Base-by-base conservation (phyloP, 2,113 vertebrate genomes). In the Scytalopus superciliaris region DNA sequence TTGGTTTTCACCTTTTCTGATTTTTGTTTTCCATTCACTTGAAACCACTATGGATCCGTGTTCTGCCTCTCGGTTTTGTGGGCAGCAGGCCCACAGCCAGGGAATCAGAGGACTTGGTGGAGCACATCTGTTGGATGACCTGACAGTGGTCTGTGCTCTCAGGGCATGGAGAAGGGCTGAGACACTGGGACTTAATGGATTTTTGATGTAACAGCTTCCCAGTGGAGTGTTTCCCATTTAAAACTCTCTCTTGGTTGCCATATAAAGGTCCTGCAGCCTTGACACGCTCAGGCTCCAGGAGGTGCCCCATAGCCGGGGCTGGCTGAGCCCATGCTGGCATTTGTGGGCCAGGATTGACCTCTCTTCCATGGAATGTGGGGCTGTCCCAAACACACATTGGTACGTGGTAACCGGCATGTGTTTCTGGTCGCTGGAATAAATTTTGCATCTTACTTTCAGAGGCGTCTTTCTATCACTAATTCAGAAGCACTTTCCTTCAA, bases 381-480 rank as follows among this genome's bases (percentile, higher is more conserved):
- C 76, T 77, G 1, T 76, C 92, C 87, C 84, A 60, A 47, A 12
- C 66, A 39, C 68, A 31, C 76, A 1, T 0, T 68, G 70, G 14
- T 15, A 7, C 17, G 30, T 77, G 76, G 62, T 92, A 69, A 88
- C 73, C 39, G 4, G 69, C 64, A 88, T 57, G 5, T 70, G 68
- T 69, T 95, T 67, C 94, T 85, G 81, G 69, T 60, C 87, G 94
- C 76, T 72, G 83, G 94, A 94, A 79, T 90, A 91, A 94, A 95
- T 81, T 92, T 69, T 93, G 80, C 95, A 57, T 96, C 79, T 97
- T 92, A 70, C 96, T 96, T 97, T 89, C 95, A 99, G 99, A 97
- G 99, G 99, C 70, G 99, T 99, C 87, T 99, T 99, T 97, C 98
- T 99, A 96, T 99, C 99, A 37, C 98, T 99, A 62, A 99, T 99